Percentiles rank a stretch among this genome's conserved stretches.
These are phyloP conservation scores for Stomorhina lunata DNA, from an alignment of 2,888 invertebrate species.

Conservation along the genomic window DNA sequence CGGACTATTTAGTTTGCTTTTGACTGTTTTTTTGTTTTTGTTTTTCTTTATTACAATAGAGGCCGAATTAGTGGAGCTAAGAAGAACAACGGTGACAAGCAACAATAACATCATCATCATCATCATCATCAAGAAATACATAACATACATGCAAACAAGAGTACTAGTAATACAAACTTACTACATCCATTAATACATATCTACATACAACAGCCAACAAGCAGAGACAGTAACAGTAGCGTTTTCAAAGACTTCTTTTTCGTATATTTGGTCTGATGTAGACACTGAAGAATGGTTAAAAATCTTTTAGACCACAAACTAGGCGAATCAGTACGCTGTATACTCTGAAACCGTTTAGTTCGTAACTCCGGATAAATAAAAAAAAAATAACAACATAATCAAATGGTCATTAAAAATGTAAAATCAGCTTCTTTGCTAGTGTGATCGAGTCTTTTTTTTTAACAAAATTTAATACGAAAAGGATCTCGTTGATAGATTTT, in stretches of 20 bases:
- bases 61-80: slow-evolving; percentile 37
- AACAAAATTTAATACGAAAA: slow-evolving; percentile 1
- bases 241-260: slow-evolving; percentile 38
- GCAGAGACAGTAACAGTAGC: slow-evolving; percentile 51
- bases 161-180: no score
- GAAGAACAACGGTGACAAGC: slow-evolving; percentile 59
- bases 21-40: slow-evolving; percentile 2
- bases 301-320: slow-evolving; percentile 57
- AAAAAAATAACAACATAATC: background rate
- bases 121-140: no score
- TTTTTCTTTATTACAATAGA: slow-evolving; percentile 26
- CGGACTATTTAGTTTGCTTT: background rate
- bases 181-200: no score
- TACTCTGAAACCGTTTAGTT: slow-evolving; percentile 53
- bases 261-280: slow-evolving; percentile 54
- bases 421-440: slow-evolving; percentile 58
- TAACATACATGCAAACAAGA: no score
- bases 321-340: slow-evolving; percentile 51
- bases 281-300: slow-evolving; percentile 56
- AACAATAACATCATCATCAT: slow-evolving; percentile 13
- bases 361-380: slow-evolving; percentile 42
- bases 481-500: slow-evolving; percentile 29
- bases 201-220: background rate
- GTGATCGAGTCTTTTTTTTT: slow-evolving; percentile 4
- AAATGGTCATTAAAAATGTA: slow-evolving; percentile 13